Conservation (phyloP, 1,140 invertebrate genomes). For the Geopemphigus sp. region DNA sequence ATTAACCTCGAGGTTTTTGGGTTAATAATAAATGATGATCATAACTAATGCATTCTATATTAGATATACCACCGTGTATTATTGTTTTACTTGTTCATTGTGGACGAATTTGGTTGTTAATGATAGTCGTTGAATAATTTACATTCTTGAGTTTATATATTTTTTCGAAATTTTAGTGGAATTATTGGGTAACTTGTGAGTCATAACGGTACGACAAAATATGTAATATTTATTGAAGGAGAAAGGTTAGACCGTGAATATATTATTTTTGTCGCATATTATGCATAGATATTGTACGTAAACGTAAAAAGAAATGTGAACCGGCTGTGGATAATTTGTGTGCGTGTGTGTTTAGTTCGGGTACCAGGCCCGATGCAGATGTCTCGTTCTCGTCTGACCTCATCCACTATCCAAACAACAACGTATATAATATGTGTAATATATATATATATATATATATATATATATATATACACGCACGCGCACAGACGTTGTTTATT, state of each 20-base stretch:
- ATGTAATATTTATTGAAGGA: no score
- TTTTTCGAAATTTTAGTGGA: no score
- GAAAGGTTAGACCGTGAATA: no score
- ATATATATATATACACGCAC: neutral
- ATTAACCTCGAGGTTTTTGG: neutral
- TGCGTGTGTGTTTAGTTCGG: neutral
- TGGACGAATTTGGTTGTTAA: no score
- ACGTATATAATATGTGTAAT: no score
- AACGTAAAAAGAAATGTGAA: constrained; percentile 8
- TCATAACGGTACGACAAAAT: no score
- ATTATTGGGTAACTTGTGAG: no score
- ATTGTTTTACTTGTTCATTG: no score
- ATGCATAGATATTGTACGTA: neutral
- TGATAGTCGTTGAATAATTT: no score
- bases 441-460: no score
- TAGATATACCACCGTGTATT: neutral
- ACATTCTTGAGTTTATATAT: no score
- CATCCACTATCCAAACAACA: neutral
- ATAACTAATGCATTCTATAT: neutral
- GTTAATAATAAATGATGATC: neutral
- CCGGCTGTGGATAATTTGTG: neutral
- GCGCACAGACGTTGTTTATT: constrained; percentile 35
- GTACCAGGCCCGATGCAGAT: constrained; percentile 43
- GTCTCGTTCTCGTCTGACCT: constrained; percentile 56
- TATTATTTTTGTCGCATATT: no score